Base-by-base conservation (phyloP, 2,888 invertebrate species). In the Leistus spinibarbis region DNA sequence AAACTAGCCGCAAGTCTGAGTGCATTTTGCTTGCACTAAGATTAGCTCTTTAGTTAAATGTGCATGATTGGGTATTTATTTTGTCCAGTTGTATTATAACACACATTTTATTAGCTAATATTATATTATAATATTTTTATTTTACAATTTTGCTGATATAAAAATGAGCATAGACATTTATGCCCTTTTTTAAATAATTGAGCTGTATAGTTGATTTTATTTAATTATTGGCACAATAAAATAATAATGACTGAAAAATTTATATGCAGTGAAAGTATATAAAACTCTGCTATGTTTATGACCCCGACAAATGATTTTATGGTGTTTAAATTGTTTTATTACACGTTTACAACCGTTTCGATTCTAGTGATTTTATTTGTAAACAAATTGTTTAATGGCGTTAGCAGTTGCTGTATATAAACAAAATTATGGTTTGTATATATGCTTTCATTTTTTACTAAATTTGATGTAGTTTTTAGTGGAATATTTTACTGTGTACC, bases 251-350 rank as follows among this genome's bases (percentile, higher is more conserved):
- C 40, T 40, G 24, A 56, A 71, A 64, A 54, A 71, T 71, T 71
- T 71, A 65, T 71, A 71, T 57, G 56, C 71, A 71, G 65, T n/a
- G 57, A 54, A 71, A 23, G 24, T 71, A 65, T 65, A 71, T 71
- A 65, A 71, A 71, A 65, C 24, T 23, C 9, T 40, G 71, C 54
- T 63, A 40, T 40, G 40, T 71, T 71, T 71, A 71, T 65, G 71
- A 64, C 22, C 10, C 65, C 71, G 71, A 71, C 71, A 71, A 71
- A 65, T 54, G 65, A 71, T 65, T 71, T 71, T 71, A 71, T 71
- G 65, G 65, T 65, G 56, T 71, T 71, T 71, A 71, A 63, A 71
- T 71, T 63, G 65, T 71, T 71, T 71, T 71, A 71, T 65, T 71
- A 40, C 65, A 71, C 65, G 64, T 71, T 71, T 71, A 71, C 65